Evolutionary conservation across 1,140 invertebrate genomes (phyloP), one percentile per base, ranked within the genome.

Genomic region (Epicauta chinensis): DNA sequence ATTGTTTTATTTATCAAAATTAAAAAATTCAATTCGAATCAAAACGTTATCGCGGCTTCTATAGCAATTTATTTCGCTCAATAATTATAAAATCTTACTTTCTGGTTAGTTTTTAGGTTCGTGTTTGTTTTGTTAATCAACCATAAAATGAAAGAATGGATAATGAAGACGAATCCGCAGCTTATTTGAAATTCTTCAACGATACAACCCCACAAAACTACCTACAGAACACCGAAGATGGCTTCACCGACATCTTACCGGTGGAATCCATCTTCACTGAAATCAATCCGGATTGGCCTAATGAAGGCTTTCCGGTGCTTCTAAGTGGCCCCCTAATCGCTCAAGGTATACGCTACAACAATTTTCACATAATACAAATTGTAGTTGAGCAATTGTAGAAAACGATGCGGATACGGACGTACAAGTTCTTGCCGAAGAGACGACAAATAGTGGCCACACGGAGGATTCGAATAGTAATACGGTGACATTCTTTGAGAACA

Each of bases 181-280:
- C 56, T 10, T 64, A 62, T 56, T 56, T 64, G 45, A 64, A 59
- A 35, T 57, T 57, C 37, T 46, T 64, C 2, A 58, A 58, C 35
- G 61, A 64, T 34, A 43, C 52, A 7, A 23, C 23, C 23, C 53
- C 53, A 6, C 55, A 59, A 17, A 56, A 53, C 29, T 64, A 55
- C 43, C 46, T 64, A 35, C 57, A 51, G 31, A 57, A 44, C 16
- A 58, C 58, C n/a, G n/a, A n/a, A 39, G 58, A 57, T 23, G 57
- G 53, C 9, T 42, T 62, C 3, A 48, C 49, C 37, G 53, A 55
- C 34, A 34, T 37, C 9, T 60, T 61, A 41, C 55, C 60, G 12
- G 56, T 57, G 5, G 59, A 61, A 46, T 49, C 59, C 3, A 61
- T 63, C 31, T 65, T 65, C 46, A 59, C 56, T 1, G 63, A 65